Evolutionary conservation across 2,113 vertebrate genomes (phyloP).

Genomic region (Otis tarda): DNA sequence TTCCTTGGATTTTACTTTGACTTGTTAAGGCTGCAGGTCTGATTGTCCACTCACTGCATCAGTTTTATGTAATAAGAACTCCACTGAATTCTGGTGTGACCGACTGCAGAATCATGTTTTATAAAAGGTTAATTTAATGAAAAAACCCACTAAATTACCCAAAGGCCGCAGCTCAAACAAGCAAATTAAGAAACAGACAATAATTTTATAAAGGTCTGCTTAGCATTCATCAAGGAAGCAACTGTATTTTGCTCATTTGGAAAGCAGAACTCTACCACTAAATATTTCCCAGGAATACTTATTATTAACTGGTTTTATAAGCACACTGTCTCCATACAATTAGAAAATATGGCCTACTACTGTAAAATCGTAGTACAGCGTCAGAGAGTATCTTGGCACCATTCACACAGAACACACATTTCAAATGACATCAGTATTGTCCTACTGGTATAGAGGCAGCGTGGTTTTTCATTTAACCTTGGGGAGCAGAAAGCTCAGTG

Average conservation of each 20-base stretch:
- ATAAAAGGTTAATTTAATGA: constrained; percentile 37
- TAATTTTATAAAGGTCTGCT: constrained; percentile 36
- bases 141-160: background rate
- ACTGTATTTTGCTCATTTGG: background rate
- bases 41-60: background rate
- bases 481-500: background rate
- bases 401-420: background rate
- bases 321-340: background rate
- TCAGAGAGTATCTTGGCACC: background rate
- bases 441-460: background rate
- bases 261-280: background rate
- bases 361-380: background rate
- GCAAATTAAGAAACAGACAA: constrained; percentile 15
- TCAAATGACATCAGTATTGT: background rate
- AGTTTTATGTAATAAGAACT: background rate
- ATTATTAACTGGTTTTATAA: background rate
- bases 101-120: background rate
- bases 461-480: background rate
- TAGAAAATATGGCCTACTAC: background rate
- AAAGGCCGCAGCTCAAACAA: constrained; percentile 2
- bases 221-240: constrained; percentile 17
- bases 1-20: background rate
- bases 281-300: background rate
- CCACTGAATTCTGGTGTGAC: background rate
- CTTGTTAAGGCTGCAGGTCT: background rate